Evolutionary conservation across 2,888 invertebrate genomes (phyloP), one percentile per base, ranked within the genome.

Genomic region (Sarcophaga rosellei): DNA sequence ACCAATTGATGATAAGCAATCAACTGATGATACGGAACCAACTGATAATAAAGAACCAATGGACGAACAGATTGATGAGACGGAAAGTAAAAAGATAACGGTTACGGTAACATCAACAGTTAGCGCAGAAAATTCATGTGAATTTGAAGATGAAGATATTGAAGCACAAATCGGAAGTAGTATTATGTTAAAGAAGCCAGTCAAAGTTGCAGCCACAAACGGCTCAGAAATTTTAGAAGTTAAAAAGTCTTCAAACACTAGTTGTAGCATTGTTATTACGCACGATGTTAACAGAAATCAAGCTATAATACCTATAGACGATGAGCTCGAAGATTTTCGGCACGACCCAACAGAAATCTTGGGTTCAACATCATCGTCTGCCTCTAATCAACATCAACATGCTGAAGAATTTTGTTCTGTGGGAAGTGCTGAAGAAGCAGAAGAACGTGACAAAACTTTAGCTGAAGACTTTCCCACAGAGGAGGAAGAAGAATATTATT

Each of bases 161-260:
- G 92, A 92, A 65, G 81, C 89, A 72, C 92, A 92, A 86, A 91
- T 92, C 47, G 91, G 90, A 82, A 91, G 90, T 53, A 92, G 91
- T 47, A 90, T 88, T 68, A 88, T 92, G 77, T 87, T 92, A 65
- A 84, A 88, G 35, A 83, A 80, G 65, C 86, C 88, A 5, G 45
- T 87, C 10, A 85, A 88, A 81, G 73, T 79, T 35, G 20, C 74
- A 44, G 21, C 77, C 57, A 76, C 59, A 69, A 80, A 77, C 63
- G 53, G 73, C 23, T 81, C 68, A 44, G 87, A 87, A 81, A 85
- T 85, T 57, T 20, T 85, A 23, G 85, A 82, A 78, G 66, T 87
- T 12, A 86, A 84, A 75, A 86, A 81, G 61, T 65, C 70, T 17
- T 45, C 70, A 70, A 70, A 70, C 57, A 25, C 84, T 20, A 62